Evolutionary conservation across 2,797 vertebrate genomes (phyloP).

Genomic region (Fratercula arctica): DNA sequence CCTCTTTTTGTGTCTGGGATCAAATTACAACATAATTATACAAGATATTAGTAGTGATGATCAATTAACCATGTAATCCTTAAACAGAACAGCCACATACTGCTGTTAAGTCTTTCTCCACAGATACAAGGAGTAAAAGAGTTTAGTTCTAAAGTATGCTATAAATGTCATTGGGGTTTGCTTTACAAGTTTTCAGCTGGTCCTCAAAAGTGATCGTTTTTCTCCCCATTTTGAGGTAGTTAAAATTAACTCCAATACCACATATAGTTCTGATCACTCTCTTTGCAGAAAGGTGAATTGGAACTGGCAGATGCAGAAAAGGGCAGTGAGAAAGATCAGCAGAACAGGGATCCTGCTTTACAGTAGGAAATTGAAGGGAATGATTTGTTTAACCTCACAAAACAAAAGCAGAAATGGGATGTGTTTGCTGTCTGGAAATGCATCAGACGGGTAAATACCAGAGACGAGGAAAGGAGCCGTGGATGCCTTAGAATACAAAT

Average conservation of each 20-base stretch:
- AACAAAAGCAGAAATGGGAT: slow-evolving; percentile 32
- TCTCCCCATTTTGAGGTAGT: neutral
- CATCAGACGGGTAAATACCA: neutral
- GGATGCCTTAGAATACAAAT: slow-evolving; percentile 8
- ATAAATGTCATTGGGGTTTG: neutral
- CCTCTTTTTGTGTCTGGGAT: neutral
- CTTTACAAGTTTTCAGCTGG: neutral
- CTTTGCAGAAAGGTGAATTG: neutral
- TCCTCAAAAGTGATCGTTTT: neutral
- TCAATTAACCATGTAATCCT: neutral
- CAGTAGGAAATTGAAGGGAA: neutral
- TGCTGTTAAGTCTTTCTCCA: neutral
- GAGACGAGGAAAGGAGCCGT: neutral
- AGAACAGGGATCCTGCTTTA: neutral
- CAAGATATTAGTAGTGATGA: neutral
- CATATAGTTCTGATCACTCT: neutral
- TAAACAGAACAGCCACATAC: neutral
- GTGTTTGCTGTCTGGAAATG: slow-evolving; percentile 54
- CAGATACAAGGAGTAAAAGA: neutral
- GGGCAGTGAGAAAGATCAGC: neutral
- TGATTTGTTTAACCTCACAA: slow-evolving; percentile 35
- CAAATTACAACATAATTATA: neutral
- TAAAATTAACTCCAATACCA: neutral
- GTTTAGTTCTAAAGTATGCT: neutral
- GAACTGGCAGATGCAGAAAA: neutral